Evolutionary conservation across 1,140 invertebrate genomes (phyloP).

Genomic region (Hycleus cichorii): DNA sequence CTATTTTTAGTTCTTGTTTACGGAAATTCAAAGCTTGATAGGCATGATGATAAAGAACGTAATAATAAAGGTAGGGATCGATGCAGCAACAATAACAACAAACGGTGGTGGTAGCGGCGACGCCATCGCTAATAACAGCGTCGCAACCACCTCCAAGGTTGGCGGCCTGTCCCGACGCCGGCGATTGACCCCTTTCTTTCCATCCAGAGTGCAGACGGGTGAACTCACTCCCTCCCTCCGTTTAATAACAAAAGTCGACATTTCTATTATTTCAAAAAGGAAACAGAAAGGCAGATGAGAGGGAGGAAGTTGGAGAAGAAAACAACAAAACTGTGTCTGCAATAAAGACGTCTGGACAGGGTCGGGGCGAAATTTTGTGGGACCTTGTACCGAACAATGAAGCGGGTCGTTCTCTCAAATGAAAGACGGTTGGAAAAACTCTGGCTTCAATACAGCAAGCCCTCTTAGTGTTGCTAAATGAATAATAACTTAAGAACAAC

Average conservation of each 20-base stretch:
- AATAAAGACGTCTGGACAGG: too few relatives aligned
- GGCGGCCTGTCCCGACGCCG: constrained; percentile 29
- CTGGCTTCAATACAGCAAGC: too few relatives aligned
- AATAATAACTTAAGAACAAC: too few relatives aligned
- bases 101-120: not conserved
- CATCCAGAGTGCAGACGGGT: constrained; percentile 19
- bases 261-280: too few relatives aligned
- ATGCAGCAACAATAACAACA: not conserved
- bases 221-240: not conserved
- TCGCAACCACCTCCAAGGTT: constrained; percentile 22
- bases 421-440: too few relatives aligned
- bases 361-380: too few relatives aligned
- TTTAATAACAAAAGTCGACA: not conserved
- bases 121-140: constrained; percentile 9
- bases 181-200: constrained; percentile 27
- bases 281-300: too few relatives aligned
- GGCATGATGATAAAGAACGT: not conserved
- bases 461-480: too few relatives aligned
- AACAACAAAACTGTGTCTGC: too few relatives aligned
- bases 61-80: constrained; percentile 3
- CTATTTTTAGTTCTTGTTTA: not conserved
- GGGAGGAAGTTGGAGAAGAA: too few relatives aligned
- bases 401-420: too few relatives aligned
- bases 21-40: constrained; percentile 10
- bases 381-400: too few relatives aligned